Evolutionary conservation across 2,797 vertebrate species (phyloP).

Genomic region (Meriones psammophilus): DNA sequence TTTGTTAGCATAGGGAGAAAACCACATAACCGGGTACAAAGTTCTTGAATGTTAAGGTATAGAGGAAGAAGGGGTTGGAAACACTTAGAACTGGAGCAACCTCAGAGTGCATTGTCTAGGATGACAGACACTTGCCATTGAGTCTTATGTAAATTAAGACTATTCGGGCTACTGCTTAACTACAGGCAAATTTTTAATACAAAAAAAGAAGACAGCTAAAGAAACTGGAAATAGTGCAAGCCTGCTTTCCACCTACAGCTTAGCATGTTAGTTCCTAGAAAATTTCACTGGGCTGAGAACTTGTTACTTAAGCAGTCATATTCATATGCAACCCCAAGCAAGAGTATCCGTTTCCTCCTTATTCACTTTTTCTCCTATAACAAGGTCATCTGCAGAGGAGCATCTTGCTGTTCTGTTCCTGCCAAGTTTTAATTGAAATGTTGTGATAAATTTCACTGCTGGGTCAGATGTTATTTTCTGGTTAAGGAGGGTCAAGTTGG

Average conservation of each 20-base stretch:
- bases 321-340: not conserved
- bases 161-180: not conserved
- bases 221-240: not conserved
- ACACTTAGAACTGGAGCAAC: not conserved
- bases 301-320: not conserved
- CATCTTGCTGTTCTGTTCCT: conserved; percentile 84
- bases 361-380: conserved; percentile 82
- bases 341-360: not conserved
- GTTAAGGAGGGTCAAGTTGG: conserved; percentile 90
- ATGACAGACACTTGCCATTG: not conserved
- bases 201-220: not conserved
- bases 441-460: conserved; percentile 93
- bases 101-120: not conserved
- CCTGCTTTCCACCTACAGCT: not conserved
- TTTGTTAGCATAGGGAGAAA: not conserved
- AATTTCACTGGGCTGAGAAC: not conserved
- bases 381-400: conserved; percentile 87
- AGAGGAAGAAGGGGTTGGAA: not conserved
- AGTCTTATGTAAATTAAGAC: not conserved
- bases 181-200: not conserved
- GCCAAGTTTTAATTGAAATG: conserved; percentile 93
- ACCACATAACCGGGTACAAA: not conserved
- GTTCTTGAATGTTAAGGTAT: not conserved
- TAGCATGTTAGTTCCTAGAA: not conserved
- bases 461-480: conserved; percentile 91